These are phyloP conservation scores for Pluvialis apricaria DNA, from an alignment of 2,113 vertebrate species.

Conservation along the genomic window DNA sequence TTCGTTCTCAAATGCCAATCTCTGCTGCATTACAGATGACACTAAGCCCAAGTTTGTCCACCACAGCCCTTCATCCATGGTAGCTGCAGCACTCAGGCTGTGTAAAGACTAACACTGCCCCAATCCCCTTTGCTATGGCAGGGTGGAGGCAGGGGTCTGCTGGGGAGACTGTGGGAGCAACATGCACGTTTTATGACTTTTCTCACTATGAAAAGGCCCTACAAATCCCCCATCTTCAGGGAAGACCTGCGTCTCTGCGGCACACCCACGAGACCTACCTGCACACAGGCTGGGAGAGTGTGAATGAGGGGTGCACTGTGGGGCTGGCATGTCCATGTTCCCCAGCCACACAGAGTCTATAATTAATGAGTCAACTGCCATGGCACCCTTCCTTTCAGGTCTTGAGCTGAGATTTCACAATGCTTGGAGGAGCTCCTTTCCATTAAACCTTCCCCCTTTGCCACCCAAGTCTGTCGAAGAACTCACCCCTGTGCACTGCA, in stretches of 20 bases:
- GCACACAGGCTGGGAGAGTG: rapidly evolving
- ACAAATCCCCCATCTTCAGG: not conserved
- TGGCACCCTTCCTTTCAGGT: not conserved
- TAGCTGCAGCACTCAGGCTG: not conserved
- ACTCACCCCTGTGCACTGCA: not conserved
- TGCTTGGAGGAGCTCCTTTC: not conserved
- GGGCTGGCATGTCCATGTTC: not conserved
- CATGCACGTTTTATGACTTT: not conserved
- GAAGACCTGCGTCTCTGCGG: not conserved
- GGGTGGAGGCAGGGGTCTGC: not conserved
- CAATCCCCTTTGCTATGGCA: not conserved
- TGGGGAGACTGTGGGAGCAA: not conserved
- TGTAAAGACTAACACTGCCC: not conserved
- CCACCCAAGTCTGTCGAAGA: not conserved
- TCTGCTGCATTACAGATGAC: not conserved
- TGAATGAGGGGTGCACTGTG: not conserved
- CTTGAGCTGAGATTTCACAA: not conserved
- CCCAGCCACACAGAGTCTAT: not conserved
- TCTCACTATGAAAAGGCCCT: not conserved
- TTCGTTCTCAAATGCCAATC: not conserved
- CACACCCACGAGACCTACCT: not conserved
- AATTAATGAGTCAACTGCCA: not conserved
- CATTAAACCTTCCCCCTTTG: not conserved
- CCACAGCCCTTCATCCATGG: not conserved
- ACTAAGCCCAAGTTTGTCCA: not conserved